These are phyloP conservation scores for Peromyscus eremicus DNA, from an alignment of 2,797 vertebrate genomes.

Conservation along the genomic window DNA sequence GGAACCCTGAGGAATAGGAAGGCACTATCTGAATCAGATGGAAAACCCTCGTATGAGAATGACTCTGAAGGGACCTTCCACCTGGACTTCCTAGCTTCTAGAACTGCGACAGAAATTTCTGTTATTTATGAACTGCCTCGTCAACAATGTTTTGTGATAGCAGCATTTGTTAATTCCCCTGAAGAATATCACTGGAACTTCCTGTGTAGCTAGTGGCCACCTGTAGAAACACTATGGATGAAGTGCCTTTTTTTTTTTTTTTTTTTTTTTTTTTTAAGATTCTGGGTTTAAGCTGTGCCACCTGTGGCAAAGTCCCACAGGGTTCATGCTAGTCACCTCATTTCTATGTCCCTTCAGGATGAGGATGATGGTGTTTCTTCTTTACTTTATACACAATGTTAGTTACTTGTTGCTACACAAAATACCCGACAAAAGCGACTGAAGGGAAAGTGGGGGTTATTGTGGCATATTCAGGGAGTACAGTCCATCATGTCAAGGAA, in stretches of 20 bases:
- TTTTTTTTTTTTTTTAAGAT: background rate
- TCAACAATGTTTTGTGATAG: background rate
- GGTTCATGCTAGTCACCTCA: background rate
- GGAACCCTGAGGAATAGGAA: background rate
- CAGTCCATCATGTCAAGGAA: background rate
- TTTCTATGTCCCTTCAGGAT: background rate
- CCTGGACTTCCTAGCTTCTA: background rate
- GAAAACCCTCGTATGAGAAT: background rate
- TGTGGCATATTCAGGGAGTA: background rate
- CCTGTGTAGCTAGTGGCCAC: background rate
- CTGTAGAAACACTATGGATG: background rate
- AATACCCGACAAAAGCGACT: background rate
- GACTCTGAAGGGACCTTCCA: background rate
- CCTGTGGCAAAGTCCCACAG: background rate
- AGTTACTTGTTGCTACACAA: background rate
- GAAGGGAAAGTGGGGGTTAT: background rate
- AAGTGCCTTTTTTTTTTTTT: background rate
- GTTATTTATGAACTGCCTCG: background rate
- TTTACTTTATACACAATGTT: background rate
- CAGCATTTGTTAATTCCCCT: background rate
- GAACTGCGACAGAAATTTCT: background rate
- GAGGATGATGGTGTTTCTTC: background rate
- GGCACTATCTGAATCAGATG: background rate
- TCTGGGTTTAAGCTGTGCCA: background rate
- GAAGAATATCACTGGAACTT: background rate